Evolutionary conservation across 2,888 invertebrate genomes (phyloP), one percentile per base, ranked within the genome.

Genomic region (Cosmia trapezina): DNA sequence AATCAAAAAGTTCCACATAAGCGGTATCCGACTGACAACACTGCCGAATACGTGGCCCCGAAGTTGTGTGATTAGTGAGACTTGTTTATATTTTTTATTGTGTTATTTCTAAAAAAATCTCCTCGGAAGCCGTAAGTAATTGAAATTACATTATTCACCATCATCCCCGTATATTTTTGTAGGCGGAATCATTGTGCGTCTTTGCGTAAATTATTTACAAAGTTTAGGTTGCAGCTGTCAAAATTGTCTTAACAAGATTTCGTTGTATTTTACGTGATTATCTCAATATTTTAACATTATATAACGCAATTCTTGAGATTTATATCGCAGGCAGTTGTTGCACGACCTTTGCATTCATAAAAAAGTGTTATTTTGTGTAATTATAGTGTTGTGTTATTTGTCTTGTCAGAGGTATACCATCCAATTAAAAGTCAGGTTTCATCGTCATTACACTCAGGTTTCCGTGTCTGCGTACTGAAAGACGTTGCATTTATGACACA

Each of bases 1-100:
- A 78, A 90, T 91, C 90, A 88, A 95, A 94, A 96, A 96, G 94
- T 96, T 96, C 96, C 96, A 96, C 96, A 96, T 96, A 95, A 91
- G 94, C 95, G 92, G 86, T 89, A 86, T 88, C 76, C 80, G 76
- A 78, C 91, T 96, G 96, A 93, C 96, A 96, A 95, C 95, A 94
- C 94, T 86, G 91, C 89, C 90, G 92, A 93, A 96, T 96, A 96
- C 96, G 96, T 96, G 96, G 96, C 96, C 95, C 92, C 91, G 91
- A 91, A 90, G 91, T 91, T 91, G 88, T 90, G 93, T 89, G 91
- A 89, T 91, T 91, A 89, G 86, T 91, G 93, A 89, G 89, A 89
- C 92, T 94, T 95, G 95, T 96, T 95, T 95, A 94, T 94, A 94
- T 95, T 95, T 94, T 95, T 94, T 91, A 91, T 87, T 92, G 91